Base-by-base conservation (phyloP, 2,113 vertebrate genomes). In the Nothocercus nigrocapillus region DNA sequence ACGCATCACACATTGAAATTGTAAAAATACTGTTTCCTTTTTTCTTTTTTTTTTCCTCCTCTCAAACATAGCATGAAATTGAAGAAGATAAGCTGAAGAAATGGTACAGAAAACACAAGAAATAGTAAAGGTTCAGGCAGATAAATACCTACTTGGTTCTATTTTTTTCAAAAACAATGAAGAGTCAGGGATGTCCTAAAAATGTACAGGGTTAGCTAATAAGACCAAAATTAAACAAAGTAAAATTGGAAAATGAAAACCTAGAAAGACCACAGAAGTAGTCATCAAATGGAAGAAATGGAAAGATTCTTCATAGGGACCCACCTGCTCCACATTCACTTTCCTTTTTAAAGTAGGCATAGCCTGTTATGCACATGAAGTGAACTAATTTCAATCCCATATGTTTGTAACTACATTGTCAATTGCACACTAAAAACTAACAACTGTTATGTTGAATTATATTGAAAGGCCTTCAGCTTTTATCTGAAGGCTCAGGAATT, bases 361-460 rank as follows among this genome's bases (percentile, higher is more conserved):
- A 38, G 3, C 10, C 2, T 27, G 11, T 49, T 58, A 77, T 24
- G 3, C 36, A 13, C 2, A 5, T 30, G 6, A 82, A 82, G 28
- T 59, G 2, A 88, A 68, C 73, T 62, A 45, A 81, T 82, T 92
- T 83, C 32, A 78, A 11, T 27, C 84, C 51, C 47, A 70, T 84
- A 76, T 44, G 14, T 30, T 85, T 18, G 7, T 47, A 79, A 79
- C 22, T 20, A 25, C 47, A 5, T 75, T 68, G 15, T 25, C n/a
- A 54, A 16, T 88, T 83, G 32, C 78, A 13, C 38, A n/a, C 19
- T 78, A 81, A 42, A 44, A 87, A 61, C 9, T 21, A 36, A n/a
- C 27, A 51, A 51, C 25, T 58, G 53, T 32, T 67, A 62, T 73
- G 22, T 44, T 47, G 12, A 76, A 10, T 44, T 73, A 44, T 40